Evolutionary conservation across 2,113 vertebrate species (phyloP).

Genomic region (Dipodomys stephensi): DNA sequence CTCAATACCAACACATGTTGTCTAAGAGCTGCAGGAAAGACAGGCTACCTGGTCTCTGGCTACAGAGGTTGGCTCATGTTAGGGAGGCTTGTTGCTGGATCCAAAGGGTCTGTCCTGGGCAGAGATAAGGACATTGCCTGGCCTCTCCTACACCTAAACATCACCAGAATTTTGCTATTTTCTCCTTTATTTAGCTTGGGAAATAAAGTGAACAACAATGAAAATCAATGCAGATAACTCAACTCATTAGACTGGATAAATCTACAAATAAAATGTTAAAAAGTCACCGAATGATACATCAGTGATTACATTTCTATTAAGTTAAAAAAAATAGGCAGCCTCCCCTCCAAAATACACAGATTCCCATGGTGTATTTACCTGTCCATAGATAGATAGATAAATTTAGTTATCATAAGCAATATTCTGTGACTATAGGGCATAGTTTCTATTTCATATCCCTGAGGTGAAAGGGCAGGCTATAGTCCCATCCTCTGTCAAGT

Average conservation of each 20-base stretch:
- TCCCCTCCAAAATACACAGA: neutral
- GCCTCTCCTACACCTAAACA: neutral
- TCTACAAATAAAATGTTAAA: neutral
- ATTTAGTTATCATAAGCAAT: neutral
- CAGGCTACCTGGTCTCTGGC: neutral
- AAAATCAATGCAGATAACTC: slow-evolving; percentile 6
- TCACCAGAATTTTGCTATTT: slow-evolving; percentile 9
- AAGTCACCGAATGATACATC: neutral
- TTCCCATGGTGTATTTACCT: neutral
- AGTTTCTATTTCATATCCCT: neutral
- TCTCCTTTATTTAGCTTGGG: neutral
- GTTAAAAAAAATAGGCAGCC: neutral
- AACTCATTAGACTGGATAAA: neutral
- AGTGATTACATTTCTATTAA: neutral
- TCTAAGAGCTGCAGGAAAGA: neutral
- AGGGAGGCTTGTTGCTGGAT: neutral
- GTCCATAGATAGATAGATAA: neutral
- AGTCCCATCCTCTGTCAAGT: neutral
- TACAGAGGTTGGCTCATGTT: neutral
- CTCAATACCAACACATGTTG: neutral
- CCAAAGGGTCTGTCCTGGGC: neutral
- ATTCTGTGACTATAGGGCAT: neutral
- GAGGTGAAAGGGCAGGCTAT: neutral
- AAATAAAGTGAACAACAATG: neutral
- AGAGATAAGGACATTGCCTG: neutral